Evolutionary conservation across 2,888 invertebrate genomes (phyloP), one percentile per base, ranked within the genome.

Genomic region (Megastigmus dorsalis): DNA sequence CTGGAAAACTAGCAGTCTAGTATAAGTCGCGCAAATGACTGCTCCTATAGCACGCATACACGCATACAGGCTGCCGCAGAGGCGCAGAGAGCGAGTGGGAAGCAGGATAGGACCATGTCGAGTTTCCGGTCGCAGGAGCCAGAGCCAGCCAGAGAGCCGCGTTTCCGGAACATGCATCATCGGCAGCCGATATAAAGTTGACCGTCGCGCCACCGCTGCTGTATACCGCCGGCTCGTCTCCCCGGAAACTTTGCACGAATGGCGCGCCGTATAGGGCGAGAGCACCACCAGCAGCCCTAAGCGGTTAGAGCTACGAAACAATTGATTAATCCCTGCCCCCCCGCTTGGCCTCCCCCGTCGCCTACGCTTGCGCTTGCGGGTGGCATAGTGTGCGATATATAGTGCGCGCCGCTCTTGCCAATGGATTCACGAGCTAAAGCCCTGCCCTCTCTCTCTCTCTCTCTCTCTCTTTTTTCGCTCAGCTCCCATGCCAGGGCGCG

Each of bases 151-250:
- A n/a, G n/a, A n/a, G n/a, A 28, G 30, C 45, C 28, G 45, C 81
- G 77, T 82, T 84, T 84, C 84, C 84, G 82, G 78, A 68, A 80
- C 80, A 84, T 84, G 82, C 81, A 83, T 84, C 84, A 84, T 83
- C 81, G 83, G 79, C 78, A 76, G 77, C 77, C 79, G 84, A 84
- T 84, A 84, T 83, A 84, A 83, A 83, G 82, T 84, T 84, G 79
- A 79, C 80, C 74, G 36, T n/a, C 48, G 36, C 45, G 36, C n/a
- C 26, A 23, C 52, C 13, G n/a, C 50, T n/a, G n/a, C n/a, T n/a
- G n/a, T n/a, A n/a, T n/a, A n/a, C n/a, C n/a, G n/a, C n/a, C n/a
- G n/a, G n/a, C n/a, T n/a, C 15, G 4, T n/a, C 30, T 15, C 13
- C 52, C 41, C n/a, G 54, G 65, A 54, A 54, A 66, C 70, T 69